These are phyloP conservation scores for Formica aserva DNA, from an alignment of 2,888 invertebrate species.

Conservation along the genomic window DNA sequence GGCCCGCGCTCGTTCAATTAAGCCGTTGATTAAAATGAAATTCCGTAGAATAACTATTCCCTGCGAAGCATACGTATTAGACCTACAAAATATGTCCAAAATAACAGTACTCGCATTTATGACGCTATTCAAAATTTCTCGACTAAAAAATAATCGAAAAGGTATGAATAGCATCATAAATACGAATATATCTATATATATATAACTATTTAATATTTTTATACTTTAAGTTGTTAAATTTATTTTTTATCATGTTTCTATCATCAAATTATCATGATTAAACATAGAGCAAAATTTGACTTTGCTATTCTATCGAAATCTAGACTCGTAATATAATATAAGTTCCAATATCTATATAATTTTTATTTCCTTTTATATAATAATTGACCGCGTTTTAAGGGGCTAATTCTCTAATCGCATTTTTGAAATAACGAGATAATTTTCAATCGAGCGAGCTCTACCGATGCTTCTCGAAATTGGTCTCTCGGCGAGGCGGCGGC, in stretches of 20 bases:
- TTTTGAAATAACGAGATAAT: neutral
- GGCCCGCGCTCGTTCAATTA: slow-evolving; percentile 39
- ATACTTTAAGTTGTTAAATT: neutral
- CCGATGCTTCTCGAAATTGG: slow-evolving; percentile 30
- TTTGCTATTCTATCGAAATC: neutral
- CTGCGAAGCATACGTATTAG: slow-evolving; percentile 4
- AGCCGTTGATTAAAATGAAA: slow-evolving; percentile 48
- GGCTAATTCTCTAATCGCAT: neutral
- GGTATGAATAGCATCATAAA: neutral
- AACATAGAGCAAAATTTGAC: neutral
- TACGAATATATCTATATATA: too few relatives aligned
- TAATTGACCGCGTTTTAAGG: neutral
- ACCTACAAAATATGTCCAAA: neutral
- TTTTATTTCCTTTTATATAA: neutral
- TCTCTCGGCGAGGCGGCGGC: neutral
- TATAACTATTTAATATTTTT: neutral
- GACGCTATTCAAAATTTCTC: neutral
- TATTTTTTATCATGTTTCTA: neutral
- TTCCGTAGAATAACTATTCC: neutral
- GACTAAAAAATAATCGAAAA: neutral
- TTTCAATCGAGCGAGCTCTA: slow-evolving; percentile 5
- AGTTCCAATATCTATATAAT: neutral
- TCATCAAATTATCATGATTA: neutral
- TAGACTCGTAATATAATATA: neutral
- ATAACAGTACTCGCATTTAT: neutral